Base-by-base conservation (phyloP, 2,797 vertebrate genomes). In the Delichon dasypus region DNA sequence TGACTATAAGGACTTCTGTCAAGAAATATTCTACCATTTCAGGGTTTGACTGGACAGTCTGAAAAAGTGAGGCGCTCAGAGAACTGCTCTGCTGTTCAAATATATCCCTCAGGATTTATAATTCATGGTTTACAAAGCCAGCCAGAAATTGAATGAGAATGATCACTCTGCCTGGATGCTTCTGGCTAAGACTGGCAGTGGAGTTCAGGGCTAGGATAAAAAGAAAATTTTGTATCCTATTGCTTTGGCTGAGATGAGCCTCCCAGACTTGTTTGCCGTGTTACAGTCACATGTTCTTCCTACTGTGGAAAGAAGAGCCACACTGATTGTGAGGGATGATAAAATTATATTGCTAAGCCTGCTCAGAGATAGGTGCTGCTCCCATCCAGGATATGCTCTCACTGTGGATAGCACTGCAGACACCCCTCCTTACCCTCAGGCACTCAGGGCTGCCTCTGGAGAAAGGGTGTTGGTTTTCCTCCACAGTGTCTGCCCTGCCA, bases 91-190 rank as follows among this genome's bases (percentile, higher is more conserved):
- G 62, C 60, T 73, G 19, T 84, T 93, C 53, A 88, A 38, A 78
- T 75, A 47, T 7, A 20, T 75, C 88, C 66, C 83, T 81, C 26
- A 21, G 70, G 79, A 70, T 88, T 89, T 94, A 61, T 83, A 95
- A 95, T 61, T 66, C 60, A 50, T 66, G 26, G 7, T 84, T 92
- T 91, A 81, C 88, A 89, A 88, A 88, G 45, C 78, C 66, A 81
- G 64, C 21, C 62, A 66, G 76, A 93, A 92, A 76, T 6, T 22
- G 29, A 78, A 62, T 55, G 65, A 73, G 66, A 92, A 89, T 45
- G 42, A 89, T 72, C 32, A 20, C 58, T 68, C 26, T 78, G 78
- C 51, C 62, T 93, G 70, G 50, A 72, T 78, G 29, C 34, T 81
- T 93, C 73, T 94, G 76, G 58, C 40, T 89, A 55, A 81, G 70